Conservation (phyloP, 2,113 vertebrate species). For the Melanerpes formicivorus region DNA sequence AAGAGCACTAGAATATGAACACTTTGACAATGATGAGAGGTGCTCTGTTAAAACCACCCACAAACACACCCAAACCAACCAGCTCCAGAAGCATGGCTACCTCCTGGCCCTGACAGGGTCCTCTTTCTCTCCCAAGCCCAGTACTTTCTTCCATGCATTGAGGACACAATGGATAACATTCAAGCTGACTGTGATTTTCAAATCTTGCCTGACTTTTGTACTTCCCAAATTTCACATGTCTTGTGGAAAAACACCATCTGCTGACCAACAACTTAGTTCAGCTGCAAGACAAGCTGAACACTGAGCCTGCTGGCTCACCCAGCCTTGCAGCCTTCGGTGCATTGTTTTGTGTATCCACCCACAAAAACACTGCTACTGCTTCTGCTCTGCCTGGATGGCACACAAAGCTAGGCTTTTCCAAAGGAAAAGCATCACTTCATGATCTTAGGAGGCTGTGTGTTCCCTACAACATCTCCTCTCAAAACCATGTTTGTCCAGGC, state of each 20-base stretch:
- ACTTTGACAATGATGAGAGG: background rate
- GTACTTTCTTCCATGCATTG: background rate
- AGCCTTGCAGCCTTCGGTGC: background rate
- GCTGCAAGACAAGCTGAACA: background rate
- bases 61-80: background rate
- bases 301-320: background rate
- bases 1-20: background rate
- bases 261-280: background rate
- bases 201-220: background rate
- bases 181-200: rapidly evolving
- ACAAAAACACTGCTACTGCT: background rate
- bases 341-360: background rate
- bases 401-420: background rate
- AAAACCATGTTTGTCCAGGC: background rate
- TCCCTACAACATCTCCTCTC: background rate
- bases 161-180: background rate
- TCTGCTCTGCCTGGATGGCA: background rate
- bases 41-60: background rate
- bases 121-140: background rate
- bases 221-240: background rate
- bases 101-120: background rate
- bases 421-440: background rate
- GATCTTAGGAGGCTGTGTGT: background rate
- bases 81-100: background rate
- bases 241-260: background rate